Conservation (phyloP, 2,113 vertebrate genomes). For the Tinamus guttatus region DNA sequence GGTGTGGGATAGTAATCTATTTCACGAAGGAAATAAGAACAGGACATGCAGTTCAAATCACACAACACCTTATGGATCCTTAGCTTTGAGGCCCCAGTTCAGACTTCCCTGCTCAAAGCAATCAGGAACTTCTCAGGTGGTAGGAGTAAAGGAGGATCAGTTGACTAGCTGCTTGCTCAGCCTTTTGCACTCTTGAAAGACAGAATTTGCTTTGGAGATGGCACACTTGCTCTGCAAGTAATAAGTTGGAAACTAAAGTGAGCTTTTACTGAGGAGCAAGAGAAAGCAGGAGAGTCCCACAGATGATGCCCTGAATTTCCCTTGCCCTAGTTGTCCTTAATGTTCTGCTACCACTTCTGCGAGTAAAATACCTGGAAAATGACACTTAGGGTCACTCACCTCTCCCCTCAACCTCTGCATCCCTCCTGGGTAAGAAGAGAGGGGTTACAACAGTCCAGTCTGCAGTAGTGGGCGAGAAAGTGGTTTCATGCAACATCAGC, state of each 20-base stretch:
- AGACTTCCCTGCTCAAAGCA: background rate
- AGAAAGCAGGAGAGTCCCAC: background rate
- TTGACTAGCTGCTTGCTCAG: background rate
- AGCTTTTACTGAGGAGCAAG: background rate
- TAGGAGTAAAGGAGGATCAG: background rate
- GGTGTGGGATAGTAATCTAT: background rate
- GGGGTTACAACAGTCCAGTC: background rate
- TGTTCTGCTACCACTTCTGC: background rate
- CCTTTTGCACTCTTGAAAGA: background rate
- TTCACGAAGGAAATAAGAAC: background rate
- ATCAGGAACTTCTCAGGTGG: background rate
- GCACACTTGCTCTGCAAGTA: background rate
- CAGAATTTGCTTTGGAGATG: background rate
- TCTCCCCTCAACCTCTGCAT: background rate
- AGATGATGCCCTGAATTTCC: background rate
- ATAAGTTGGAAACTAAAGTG: background rate
- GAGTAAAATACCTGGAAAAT: background rate
- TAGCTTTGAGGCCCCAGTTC: background rate
- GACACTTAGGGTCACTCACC: background rate
- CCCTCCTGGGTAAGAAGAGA: background rate
- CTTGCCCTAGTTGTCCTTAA: background rate
- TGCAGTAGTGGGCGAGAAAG: background rate
- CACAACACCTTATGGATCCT: background rate
- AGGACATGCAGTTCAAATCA: background rate
- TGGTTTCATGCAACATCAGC: background rate